A percentile compares a stretch with the other conserved stretches of the same genome.
Conservation (phyloP, 2,888 invertebrate species). For the Macrostomum cliftonense region DNA sequence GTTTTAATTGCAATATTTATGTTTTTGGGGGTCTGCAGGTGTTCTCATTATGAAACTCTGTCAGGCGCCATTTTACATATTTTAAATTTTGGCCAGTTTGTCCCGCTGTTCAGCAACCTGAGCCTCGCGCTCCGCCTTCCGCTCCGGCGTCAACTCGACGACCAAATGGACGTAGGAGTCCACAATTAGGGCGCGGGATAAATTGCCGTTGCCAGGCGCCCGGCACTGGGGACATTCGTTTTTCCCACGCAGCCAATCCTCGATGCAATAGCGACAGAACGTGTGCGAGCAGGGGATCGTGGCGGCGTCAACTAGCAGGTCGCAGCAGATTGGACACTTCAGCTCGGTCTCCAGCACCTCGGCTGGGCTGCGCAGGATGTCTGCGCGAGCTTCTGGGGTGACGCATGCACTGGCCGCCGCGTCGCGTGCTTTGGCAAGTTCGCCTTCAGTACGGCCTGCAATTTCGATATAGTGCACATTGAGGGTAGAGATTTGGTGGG, state of each 20-base stretch:
- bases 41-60: too few relatives aligned
- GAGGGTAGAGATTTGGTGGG: too few relatives aligned
- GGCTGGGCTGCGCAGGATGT: slow-evolving; percentile 24
- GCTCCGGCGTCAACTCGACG: slow-evolving; percentile 46
- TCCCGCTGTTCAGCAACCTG: slow-evolving; percentile 42
- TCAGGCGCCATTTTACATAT: too few relatives aligned
- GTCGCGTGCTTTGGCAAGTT: too few relatives aligned
- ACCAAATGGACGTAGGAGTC: slow-evolving; percentile 56
- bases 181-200: slow-evolving; percentile 48
- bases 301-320: slow-evolving; percentile 51
- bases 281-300: slow-evolving; percentile 56
- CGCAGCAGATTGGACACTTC: slow-evolving; percentile 56
- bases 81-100: too few relatives aligned
- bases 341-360: slow-evolving; percentile 43
- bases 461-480: too few relatives aligned
- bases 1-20: too few relatives aligned
- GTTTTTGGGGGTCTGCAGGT: too few relatives aligned
- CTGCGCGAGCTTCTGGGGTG: slow-evolving; percentile 20
- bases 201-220: slow-evolving; percentile 39
- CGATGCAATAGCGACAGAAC: slow-evolving; percentile 54
- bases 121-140: slow-evolving; percentile 44
- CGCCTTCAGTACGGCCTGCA: too few relatives aligned
- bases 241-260: slow-evolving; percentile 51
- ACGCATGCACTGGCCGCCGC: too few relatives aligned
- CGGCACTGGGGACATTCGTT: slow-evolving; percentile 55